Evolutionary conservation across 2,113 vertebrate species (phyloP), one percentile per base, ranked within the genome.

Genomic region (Ammospiza caudacuta): DNA sequence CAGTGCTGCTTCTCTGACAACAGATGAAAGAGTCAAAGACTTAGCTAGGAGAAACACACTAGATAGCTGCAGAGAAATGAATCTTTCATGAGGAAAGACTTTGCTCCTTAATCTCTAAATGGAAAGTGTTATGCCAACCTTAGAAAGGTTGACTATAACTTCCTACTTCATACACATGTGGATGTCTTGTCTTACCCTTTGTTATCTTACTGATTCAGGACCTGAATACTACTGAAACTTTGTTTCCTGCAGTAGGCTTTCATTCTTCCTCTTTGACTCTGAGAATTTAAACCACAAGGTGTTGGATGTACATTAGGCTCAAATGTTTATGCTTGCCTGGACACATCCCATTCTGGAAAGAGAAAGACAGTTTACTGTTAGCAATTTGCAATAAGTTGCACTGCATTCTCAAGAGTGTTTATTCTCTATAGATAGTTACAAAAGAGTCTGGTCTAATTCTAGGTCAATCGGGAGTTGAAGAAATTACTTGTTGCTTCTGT

Each of bases 381-480:
- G 55, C 8, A 54, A 15, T 66, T 63, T 84, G 39, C 29, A 70
- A 0, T 67, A 70, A 59, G 8, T 81, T 81, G 43, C 5, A 6
- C 29, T 70, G 46, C 35, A 3, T 74, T 88, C 51, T 74, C 2
- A 35, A 21, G 39, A 69, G 12, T 17, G 49, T 90, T 82, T 22
- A 18, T 58, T 83, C n/a, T 73, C 1, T 70, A 2, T 10, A 47
- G 39, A 47, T 55, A 61, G 43, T 62, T 69, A 63, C 33, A 69
- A 24, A 41, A 31, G 11, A 37, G 41, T 76, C 47, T 92, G 64
- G 9, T 96, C 25, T 79, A 54, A 52, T 93, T 91, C 31, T 94
- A 99, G 99, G 99, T 99, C 87, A 99, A 99, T 92, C 98, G 99
- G 28, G 99, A 99, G 95, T 97, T 99, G 83, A 99, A 99, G 97